Conservation (phyloP, 2,888 invertebrate species). For the Caenorhabditis zanzibari region DNA sequence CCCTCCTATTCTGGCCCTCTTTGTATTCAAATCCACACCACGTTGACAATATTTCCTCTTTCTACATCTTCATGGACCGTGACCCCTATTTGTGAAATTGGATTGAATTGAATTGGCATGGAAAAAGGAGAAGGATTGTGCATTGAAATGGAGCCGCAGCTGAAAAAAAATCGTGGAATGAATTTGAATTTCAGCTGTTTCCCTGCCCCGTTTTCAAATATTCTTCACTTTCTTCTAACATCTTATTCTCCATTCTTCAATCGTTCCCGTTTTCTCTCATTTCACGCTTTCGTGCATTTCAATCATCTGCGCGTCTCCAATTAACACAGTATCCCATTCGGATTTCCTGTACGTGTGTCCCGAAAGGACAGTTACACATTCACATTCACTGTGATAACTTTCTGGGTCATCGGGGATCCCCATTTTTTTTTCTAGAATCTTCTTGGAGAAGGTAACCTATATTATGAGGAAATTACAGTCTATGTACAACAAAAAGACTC, state of each 20-base stretch:
- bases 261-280: slow-evolving; percentile 12
- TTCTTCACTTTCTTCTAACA: neutral
- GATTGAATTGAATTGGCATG: slow-evolving; percentile 7
- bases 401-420: slow-evolving; percentile 46
- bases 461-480: slow-evolving; percentile 52
- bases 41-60: slow-evolving; percentile 26
- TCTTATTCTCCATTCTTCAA: slow-evolving; percentile 2
- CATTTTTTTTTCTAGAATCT: slow-evolving; percentile 27
- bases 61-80: slow-evolving; percentile 4
- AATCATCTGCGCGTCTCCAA: slow-evolving; percentile 48
- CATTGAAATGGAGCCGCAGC: neutral
- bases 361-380: slow-evolving; percentile 55
- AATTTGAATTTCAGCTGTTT: slow-evolving; percentile 33
- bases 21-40: slow-evolving; percentile 44
- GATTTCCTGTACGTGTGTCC: slow-evolving; percentile 9
- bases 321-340: slow-evolving; percentile 27
- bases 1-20: neutral
- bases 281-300: slow-evolving; percentile 64
- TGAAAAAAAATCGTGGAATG: slow-evolving; percentile 1
- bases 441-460: slow-evolving; percentile 16
- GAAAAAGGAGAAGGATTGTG: neutral
- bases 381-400: slow-evolving; percentile 59
- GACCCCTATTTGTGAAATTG: slow-evolving; percentile 48
- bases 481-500: slow-evolving; percentile 19
- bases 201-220: slow-evolving; percentile 10